A percentile compares a stretch with the other conserved stretches of the same genome.
These are phyloP conservation scores for Pica pica DNA, from an alignment of 2,113 vertebrate genomes.

Conservation along the genomic window DNA sequence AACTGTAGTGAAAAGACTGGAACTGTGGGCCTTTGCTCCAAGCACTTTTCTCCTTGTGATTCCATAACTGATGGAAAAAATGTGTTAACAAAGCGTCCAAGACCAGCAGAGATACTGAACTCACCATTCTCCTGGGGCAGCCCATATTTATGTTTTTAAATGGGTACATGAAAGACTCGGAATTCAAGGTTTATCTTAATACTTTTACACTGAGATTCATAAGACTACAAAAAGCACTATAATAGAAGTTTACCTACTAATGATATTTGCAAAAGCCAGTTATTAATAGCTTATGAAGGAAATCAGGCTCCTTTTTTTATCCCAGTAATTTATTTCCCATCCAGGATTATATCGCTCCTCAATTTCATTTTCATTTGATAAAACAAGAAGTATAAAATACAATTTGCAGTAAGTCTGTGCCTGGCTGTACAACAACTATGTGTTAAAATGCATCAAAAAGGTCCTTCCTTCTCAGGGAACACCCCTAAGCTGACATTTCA, in stretches of 20 bases:
- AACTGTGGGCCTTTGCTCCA: background rate
- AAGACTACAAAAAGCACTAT: constrained; percentile 17
- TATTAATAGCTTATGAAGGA: constrained; percentile 36
- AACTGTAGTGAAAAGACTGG: background rate
- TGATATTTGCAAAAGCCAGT: constrained; percentile 34
- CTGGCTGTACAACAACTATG: constrained; percentile 20
- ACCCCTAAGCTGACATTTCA: background rate
- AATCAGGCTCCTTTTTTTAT: constrained; percentile 7
- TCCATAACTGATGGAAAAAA: background rate
- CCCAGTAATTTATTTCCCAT: constrained; percentile 30
- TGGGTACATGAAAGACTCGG: background rate
- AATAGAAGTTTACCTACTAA: constrained; percentile 24
- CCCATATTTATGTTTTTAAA: background rate
- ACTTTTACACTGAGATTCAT: constrained; percentile 7
- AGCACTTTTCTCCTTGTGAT: background rate
- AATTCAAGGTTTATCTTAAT: constrained; percentile 21
- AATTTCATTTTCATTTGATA: constrained; percentile 56
- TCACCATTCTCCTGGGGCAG: background rate
- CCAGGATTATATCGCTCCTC: constrained; percentile 11
- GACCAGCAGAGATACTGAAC: background rate
- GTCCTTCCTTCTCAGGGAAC: constrained; percentile 6
- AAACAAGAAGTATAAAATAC: constrained; percentile 27
- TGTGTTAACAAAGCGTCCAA: background rate
- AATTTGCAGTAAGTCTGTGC: background rate
- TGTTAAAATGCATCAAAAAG: background rate